phyloP scores from a whole-genome alignment of 2,888 invertebrate genomes.

The Acrobasis consociella region DNA sequence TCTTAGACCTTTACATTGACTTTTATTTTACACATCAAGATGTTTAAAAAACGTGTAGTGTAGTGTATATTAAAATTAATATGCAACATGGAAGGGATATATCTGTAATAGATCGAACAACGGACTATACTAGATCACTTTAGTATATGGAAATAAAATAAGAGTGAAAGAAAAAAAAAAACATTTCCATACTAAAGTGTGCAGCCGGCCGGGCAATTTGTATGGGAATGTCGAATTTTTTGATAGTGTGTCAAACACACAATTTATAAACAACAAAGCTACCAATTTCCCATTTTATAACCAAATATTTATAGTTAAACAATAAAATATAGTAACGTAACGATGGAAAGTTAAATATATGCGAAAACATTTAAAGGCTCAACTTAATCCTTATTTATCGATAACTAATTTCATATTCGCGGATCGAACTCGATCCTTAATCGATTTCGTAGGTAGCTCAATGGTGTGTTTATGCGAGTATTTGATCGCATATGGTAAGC shows the following conservation, averaged over 20 bases:
- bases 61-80: no score
- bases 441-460: neutral
- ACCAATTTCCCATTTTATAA: neutral
- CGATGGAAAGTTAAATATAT: slow-evolving; percentile 18
- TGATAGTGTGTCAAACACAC: neutral
- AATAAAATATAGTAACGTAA: slow-evolving; percentile 10
- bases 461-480: neutral
- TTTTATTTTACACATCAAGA: no score
- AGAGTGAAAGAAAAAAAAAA: no score
- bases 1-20: no score
- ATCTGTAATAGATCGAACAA: no score
- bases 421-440: slow-evolving; percentile 5
- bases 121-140: no score
- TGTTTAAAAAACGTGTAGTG: no score
- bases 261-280: slow-evolving; percentile 3
- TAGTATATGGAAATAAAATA: no score
- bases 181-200: no score
- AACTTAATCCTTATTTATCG: slow-evolving; percentile 15
- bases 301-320: slow-evolving; percentile 13
- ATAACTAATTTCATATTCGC: slow-evolving; percentile 16
- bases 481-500: neutral
- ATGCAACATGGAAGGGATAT: no score
- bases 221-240: no score
- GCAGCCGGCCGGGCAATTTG: no score
- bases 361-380: neutral